These are phyloP conservation scores for Phodopus roborovskii DNA, from an alignment of 2,113 vertebrate genomes.

Conservation along the genomic window DNA sequence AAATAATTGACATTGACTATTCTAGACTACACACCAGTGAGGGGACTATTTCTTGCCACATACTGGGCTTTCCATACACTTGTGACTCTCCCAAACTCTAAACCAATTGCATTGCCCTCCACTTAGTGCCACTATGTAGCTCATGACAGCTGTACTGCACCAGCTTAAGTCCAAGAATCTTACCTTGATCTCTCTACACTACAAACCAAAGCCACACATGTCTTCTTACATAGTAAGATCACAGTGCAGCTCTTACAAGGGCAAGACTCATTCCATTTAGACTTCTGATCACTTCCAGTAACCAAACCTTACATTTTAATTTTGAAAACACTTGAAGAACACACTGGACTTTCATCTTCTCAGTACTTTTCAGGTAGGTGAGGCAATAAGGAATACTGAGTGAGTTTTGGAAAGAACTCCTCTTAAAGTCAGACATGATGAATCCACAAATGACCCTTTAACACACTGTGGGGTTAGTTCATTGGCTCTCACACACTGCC, in stretches of 20 bases:
- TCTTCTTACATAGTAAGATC: not conserved
- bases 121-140: not conserved
- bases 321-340: not conserved
- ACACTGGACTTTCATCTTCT: not conserved
- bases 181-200: not conserved
- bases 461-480: not conserved
- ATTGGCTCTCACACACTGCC: not conserved
- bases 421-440: not conserved
- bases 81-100: too few relatives aligned
- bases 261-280: not conserved
- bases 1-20: not conserved
- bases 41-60: not conserved
- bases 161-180: not conserved
- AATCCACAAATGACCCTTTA: not conserved
- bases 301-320: not conserved
- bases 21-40: not conserved
- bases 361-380: not conserved
- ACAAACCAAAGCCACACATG: not conserved
- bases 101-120: not conserved
- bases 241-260: not conserved
- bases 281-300: not conserved
- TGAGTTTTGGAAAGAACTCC: not conserved
- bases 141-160: not conserved
- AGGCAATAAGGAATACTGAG: not conserved
- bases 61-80: not conserved